Evolutionary conservation across 2,888 invertebrate genomes (phyloP).

Genomic region (Scaptomyza flava): DNA sequence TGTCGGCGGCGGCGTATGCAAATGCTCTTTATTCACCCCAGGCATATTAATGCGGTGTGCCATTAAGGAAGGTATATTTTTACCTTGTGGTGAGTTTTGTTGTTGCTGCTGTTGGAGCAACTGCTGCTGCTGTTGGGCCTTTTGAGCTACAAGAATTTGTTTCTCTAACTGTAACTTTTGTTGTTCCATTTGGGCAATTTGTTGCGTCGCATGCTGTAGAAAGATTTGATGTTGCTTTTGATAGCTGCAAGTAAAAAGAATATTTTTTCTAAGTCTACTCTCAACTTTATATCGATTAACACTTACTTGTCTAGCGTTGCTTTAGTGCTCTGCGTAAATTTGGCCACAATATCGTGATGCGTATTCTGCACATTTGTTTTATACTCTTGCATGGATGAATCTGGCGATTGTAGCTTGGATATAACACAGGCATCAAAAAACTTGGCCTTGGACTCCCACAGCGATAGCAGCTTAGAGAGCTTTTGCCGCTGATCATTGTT

Average conservation of each 20-base stretch:
- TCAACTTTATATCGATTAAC: neutral
- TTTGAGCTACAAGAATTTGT: conserved; percentile 79
- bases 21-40: conserved; percentile 51
- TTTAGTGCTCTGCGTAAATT: conserved; percentile 92
- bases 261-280: neutral
- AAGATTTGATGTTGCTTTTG: conserved; percentile 98
- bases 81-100: conserved; percentile 44
- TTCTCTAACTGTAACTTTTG: conserved; percentile 88
- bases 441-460: conserved; percentile 98
- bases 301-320: conserved; percentile 90
- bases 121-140: conserved; percentile 66
- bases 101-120: conserved; percentile 22
- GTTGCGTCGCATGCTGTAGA: conserved; percentile 94
- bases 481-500: conserved; percentile 95
- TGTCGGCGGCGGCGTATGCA: conserved; percentile 66
- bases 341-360: conserved; percentile 91
- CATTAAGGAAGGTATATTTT: conserved; percentile 82
- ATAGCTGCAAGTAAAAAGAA: conserved; percentile 86
- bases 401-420: conserved; percentile 94
- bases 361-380: conserved; percentile 93
- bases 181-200: conserved; percentile 93
- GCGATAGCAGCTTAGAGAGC: conserved; percentile 94
- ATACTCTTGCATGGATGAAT: conserved; percentile 94
- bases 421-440: conserved; percentile 93
- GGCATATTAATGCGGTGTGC: conserved; percentile 84